phyloP scores from a whole-genome alignment of 2,113 vertebrate genomes.

The Marcusenius ussheri region DNA sequence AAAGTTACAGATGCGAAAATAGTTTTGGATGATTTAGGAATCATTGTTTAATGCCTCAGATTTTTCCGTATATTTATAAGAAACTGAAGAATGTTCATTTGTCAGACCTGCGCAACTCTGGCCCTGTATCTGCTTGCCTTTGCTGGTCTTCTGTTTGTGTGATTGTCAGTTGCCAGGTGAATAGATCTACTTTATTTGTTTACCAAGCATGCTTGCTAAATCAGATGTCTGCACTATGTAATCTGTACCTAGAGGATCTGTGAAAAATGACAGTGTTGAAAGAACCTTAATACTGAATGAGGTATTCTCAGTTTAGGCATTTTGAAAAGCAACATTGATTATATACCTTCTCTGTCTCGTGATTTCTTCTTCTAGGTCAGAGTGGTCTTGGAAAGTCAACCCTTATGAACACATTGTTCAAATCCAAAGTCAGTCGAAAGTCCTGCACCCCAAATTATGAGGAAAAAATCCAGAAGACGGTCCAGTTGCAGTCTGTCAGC shows the following conservation, averaged over 20 bases:
- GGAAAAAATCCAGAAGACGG: constrained; percentile 70
- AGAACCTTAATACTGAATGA: background rate
- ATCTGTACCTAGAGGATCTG: background rate
- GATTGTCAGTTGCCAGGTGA: background rate
- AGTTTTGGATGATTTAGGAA: background rate
- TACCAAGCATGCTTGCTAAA: background rate
- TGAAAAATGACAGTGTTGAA: background rate
- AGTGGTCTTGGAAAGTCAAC: constrained; percentile 95
- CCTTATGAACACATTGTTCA: constrained; percentile 93
- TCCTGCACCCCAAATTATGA: constrained; percentile 54
- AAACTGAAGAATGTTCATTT: constrained; percentile 6
- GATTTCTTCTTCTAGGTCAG: constrained; percentile 67
- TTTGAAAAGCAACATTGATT: background rate
- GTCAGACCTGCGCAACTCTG: constrained; percentile 20
- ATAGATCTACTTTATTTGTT: background rate
- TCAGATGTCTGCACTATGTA: background rate
- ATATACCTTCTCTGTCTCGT: background rate
- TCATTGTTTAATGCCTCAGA: background rate
- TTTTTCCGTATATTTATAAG: constrained; percentile 15
- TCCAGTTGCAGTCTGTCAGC: constrained; percentile 79
- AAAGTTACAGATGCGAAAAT: background rate
- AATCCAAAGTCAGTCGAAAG: constrained; percentile 84
- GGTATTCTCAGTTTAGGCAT: background rate
- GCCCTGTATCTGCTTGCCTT: background rate
- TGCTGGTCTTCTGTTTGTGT: background rate